Conservation (phyloP, 30 jellyfish, hydroid and myxozoan species). For the Sanderia malayensis region DNA sequence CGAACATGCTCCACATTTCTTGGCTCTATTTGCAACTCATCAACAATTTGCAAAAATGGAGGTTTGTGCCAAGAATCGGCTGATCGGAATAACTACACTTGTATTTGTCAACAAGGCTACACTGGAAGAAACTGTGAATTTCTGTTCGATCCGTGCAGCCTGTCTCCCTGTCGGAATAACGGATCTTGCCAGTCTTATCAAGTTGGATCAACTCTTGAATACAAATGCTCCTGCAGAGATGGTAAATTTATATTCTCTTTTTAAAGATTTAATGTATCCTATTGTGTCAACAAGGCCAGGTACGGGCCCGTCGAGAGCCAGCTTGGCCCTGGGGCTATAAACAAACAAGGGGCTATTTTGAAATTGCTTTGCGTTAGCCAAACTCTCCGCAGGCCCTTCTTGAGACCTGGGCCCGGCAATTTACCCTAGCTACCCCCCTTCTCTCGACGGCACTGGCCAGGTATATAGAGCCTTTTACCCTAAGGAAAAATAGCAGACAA, state of each 20-base stretch:
- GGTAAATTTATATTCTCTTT: constrained; percentile 10
- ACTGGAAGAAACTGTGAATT: constrained; percentile 71
- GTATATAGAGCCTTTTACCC: too few species aligned
- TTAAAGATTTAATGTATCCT: too few species aligned
- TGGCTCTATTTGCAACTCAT: constrained; percentile 66
- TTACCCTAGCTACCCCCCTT: too few species aligned
- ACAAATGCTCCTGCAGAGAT: constrained; percentile 33
- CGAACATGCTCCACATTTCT: constrained; percentile 53
- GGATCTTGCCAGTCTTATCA: constrained; percentile 45
- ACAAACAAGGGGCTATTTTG: too few species aligned
- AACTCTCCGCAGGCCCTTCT: too few species aligned
- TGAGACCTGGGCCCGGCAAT: too few species aligned
- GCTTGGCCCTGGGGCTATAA: too few species aligned
- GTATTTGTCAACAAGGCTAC: constrained; percentile 53
- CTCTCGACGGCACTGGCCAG: too few species aligned
- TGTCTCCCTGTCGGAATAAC: constrained; percentile 40
- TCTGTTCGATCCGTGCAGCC: constrained; percentile 48
- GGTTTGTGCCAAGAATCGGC: constrained; percentile 54
- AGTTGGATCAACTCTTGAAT: constrained; percentile 13
- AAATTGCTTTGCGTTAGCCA: too few species aligned
- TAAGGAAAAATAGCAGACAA: too few species aligned
- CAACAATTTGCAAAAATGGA: constrained; percentile 60
- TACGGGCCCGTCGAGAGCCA: too few species aligned
- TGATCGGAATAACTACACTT: constrained; percentile 64
- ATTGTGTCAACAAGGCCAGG: too few species aligned